phyloP scores from a whole-genome alignment of 2,888 invertebrate species.

The Amphipoea lucens region DNA sequence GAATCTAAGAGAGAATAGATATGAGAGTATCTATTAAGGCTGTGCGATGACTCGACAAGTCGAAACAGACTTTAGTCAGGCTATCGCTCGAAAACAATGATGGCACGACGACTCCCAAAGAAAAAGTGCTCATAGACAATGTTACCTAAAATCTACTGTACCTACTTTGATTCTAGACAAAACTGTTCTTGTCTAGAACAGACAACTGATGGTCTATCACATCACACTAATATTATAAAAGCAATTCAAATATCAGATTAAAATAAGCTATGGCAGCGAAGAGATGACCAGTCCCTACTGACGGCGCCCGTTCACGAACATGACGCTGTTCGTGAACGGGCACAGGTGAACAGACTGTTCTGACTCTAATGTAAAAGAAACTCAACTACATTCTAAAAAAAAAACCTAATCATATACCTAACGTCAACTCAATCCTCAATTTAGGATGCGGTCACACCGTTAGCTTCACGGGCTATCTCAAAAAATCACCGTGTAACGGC shows the following conservation, averaged over 20 bases:
- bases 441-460: slow-evolving; percentile 78
- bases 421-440: slow-evolving; percentile 56
- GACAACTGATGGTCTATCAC: neutral
- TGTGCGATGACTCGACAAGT: neutral
- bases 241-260: too few relatives aligned
- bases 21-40: too few relatives aligned
- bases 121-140: neutral
- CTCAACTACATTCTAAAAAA: neutral
- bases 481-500: slow-evolving; percentile 79
- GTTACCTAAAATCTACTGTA: neutral
- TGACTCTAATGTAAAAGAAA: neutral
- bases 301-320: too few relatives aligned
- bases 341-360: too few relatives aligned
- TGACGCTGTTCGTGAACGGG: too few relatives aligned
- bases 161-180: neutral
- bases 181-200: neutral
- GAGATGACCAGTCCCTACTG: too few relatives aligned
- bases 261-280: too few relatives aligned
- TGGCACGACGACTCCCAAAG: too few relatives aligned
- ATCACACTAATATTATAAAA: too few relatives aligned
- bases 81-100: neutral
- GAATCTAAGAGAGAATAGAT: too few relatives aligned
- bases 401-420: neutral
- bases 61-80: neutral
- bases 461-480: slow-evolving; percentile 66